A percentile compares a stretch with the other conserved stretches of the same genome.
Evolutionary conservation across 2,888 invertebrate species (phyloP).

Genomic region (Ormyrus thymus): DNA sequence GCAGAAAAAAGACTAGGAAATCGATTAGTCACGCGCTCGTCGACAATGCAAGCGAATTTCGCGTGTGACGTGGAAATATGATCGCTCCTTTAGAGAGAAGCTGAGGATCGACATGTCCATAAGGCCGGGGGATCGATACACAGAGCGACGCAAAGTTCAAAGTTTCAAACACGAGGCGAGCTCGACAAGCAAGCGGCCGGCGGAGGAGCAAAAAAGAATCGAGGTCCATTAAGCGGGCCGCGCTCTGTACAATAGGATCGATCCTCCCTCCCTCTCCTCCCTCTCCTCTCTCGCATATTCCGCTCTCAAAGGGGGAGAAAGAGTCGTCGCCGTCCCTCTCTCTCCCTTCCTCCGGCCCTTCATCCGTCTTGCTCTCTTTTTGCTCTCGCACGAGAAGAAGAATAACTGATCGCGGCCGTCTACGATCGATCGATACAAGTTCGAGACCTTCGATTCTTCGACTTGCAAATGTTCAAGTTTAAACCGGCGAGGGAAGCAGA

Average conservation of each 20-base stretch:
- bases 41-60: slow-evolving; percentile 49
- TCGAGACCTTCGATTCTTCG: slow-evolving; percentile 47
- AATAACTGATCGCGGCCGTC: slow-evolving; percentile 63
- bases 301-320: slow-evolving; percentile 25
- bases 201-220: slow-evolving; percentile 33
- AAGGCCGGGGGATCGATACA: slow-evolving; percentile 24
- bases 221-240: slow-evolving; percentile 47
- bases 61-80: slow-evolving; percentile 54
- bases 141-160: slow-evolving; percentile 41
- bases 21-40: slow-evolving; percentile 52
- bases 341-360: slow-evolving; percentile 39
- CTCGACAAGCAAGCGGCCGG: slow-evolving; percentile 9
- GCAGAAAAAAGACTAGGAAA: slow-evolving; percentile 44
- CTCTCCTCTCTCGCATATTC: slow-evolving; percentile 20
- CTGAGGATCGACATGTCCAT: slow-evolving; percentile 41
- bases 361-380: slow-evolving; percentile 47
- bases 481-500: neutral
- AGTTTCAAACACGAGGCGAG: slow-evolving; percentile 31
- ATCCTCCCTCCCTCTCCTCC: slow-evolving; percentile 4
- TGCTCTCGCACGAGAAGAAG: slow-evolving; percentile 46
- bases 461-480: slow-evolving; percentile 63
- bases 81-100: slow-evolving; percentile 38
- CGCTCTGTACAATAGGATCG: slow-evolving; percentile 47
- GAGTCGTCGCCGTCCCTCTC: slow-evolving; percentile 41
- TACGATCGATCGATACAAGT: slow-evolving; percentile 68